These are phyloP conservation scores for Cecidostiba fungosa DNA, from an alignment of 2,888 invertebrate species.

Conservation along the genomic window DNA sequence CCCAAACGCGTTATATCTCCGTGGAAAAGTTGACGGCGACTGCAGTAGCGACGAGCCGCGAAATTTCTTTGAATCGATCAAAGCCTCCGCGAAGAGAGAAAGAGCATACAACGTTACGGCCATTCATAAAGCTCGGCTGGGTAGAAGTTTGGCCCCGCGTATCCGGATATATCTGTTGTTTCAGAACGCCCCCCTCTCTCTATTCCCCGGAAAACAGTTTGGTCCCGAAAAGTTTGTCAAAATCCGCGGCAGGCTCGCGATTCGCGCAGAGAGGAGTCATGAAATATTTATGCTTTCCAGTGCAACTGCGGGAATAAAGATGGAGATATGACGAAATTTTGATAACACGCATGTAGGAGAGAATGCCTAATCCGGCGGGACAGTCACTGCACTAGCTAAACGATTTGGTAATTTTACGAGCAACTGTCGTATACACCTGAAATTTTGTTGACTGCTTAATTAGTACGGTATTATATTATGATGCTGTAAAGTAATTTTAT, in stretches of 20 bases:
- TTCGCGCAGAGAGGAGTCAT: constrained; percentile 66
- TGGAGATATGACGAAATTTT: constrained; percentile 46
- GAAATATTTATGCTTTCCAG: constrained; percentile 75
- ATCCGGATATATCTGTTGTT: constrained; percentile 46
- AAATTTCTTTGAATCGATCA: constrained; percentile 51
- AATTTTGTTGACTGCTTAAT: neutral
- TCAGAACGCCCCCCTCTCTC: neutral
- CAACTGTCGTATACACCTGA: neutral
- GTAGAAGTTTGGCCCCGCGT: constrained; percentile 30
- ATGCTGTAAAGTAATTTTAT: neutral
- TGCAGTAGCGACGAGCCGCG: constrained; percentile 15
- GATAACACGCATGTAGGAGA: constrained; percentile 6
- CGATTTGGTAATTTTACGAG: constrained; percentile 23
- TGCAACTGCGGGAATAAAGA: constrained; percentile 57
- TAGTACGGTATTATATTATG: neutral
- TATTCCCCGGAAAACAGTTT: constrained; percentile 60
- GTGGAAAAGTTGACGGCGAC: neutral
- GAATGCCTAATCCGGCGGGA: constrained; percentile 21
- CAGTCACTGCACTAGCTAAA: neutral
- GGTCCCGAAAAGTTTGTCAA: constrained; percentile 60
- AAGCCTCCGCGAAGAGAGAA: neutral
- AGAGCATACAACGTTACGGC: constrained; percentile 17
- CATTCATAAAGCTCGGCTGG: constrained; percentile 49
- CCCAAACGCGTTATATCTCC: neutral
- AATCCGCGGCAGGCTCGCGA: constrained; percentile 50